Conservation (phyloP, 2,888 invertebrate genomes). For the Matsumyia berberina region DNA sequence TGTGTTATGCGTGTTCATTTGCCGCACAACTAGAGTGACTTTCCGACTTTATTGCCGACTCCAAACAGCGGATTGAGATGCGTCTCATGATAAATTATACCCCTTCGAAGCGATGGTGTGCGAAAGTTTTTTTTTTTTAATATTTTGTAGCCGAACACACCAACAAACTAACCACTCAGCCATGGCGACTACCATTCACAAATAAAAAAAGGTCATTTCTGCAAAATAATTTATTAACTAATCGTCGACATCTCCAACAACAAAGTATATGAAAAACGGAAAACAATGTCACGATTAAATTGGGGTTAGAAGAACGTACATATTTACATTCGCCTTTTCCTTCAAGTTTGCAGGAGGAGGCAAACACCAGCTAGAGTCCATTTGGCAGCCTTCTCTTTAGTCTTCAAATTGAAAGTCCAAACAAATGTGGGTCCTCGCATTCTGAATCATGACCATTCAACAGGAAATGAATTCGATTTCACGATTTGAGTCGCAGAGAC, state of each 20-base stretch:
- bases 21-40: no score
- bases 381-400: constrained; percentile 93
- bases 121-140: no score
- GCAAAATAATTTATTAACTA: constrained; percentile 39
- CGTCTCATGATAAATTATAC: no score
- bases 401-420: constrained; percentile 97
- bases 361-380: constrained; percentile 97
- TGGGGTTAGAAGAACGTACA: background rate
- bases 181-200: no score
- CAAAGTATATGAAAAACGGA: constrained; percentile 1
- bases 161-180: no score
- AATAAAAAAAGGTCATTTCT: background rate
- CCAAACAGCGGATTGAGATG: no score
- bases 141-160: no score
- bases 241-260: background rate
- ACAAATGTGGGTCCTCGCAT: constrained; percentile 95
- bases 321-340: constrained; percentile 12
- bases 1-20: no score
- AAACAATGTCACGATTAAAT: constrained; percentile 26
- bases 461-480: constrained; percentile 62
- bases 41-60: no score
- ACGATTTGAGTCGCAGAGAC: constrained; percentile 32
- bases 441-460: constrained; percentile 81
- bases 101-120: no score
- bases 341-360: constrained; percentile 91